Evolutionary conservation across 2,797 vertebrate species (phyloP), one percentile per base, ranked within the genome.

Genomic region (Distichodus sexfasciatus): DNA sequence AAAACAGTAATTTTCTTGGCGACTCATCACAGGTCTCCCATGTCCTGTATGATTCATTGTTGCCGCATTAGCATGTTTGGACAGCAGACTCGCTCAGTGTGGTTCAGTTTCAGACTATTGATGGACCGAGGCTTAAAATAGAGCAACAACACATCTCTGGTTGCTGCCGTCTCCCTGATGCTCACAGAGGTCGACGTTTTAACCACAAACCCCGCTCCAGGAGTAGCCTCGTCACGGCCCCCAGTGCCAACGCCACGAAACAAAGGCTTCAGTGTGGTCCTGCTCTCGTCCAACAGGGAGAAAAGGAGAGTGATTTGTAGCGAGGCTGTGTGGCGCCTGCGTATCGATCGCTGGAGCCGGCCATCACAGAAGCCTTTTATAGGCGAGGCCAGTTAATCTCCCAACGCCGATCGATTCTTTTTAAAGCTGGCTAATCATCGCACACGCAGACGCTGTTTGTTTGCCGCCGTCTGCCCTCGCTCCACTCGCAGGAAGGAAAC

Each of bases 351-450:
- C 6, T 79, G 81, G 79, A 76, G 82, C 82, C 81, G 76, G 81
- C 87, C 89, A 84, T 86, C 87, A 87, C 84, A 88, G 87, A 87
- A 83, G 84, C 83, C 83, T 85, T 79, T 85, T 88, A 89, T 90
- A 85, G 90, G 81, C 84, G 88, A 85, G 87, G 85, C 70, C 85
- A 88, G 90, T 90, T 92, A 88, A 92, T 90, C 88, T 91, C 85
- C 87, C 81, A 81, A 72, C 80, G 69, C 73, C 72, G 79, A 89
- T 91, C 89, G 77, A 91, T 92, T 83, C 55, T 15, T 72, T 82
- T 87, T 88, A 76, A 91, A 90, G 88, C 83, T 83, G 83, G 89
- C 85, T 88, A 85, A 88, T 91, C 87, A 89, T 89, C 83, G 74
- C 51, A 83, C 80, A 78, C 26, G 53, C 58, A 51, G 71, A 60